Percentiles rank a stretch among this genome's conserved stretches.
These are phyloP conservation scores for Acanthochromis polyacanthus DNA, from an alignment of 2,113 vertebrate species.

Conservation along the genomic window DNA sequence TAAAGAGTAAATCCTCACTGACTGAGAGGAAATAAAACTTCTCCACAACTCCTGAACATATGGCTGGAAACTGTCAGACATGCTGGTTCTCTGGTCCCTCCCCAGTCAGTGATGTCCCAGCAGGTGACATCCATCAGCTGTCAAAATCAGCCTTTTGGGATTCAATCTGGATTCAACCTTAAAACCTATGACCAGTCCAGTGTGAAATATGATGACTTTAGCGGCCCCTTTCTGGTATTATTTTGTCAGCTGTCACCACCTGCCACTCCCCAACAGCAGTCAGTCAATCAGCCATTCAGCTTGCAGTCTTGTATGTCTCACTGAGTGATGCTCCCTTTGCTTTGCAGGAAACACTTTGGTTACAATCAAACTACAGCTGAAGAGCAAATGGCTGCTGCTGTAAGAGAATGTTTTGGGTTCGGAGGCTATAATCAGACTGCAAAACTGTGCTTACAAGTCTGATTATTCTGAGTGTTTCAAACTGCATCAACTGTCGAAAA, in stretches of 20 bases:
- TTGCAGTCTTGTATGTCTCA: not conserved
- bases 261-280: slow-evolving; percentile 4
- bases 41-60: not conserved
- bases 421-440: no score
- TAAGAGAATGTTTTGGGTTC: not conserved
- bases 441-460: no score
- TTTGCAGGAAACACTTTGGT: not conserved
- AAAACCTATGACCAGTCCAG: slow-evolving; percentile 26
- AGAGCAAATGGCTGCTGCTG: not conserved
- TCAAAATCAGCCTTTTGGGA: slow-evolving; percentile 14
- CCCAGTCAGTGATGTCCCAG: not conserved
- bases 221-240: slow-evolving; percentile 15
- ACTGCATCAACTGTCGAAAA: no score
- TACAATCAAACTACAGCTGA: not conserved
- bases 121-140: slow-evolving; percentile 32
- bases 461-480: no score
- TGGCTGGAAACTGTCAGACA: not conserved
- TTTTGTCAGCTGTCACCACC: slow-evolving; percentile 67
- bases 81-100: not conserved
- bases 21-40: not conserved
- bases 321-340: not conserved
- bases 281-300: slow-evolving; percentile 12
- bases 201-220: slow-evolving; percentile 30
- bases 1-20: not conserved
- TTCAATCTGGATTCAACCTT: slow-evolving; percentile 26